Evolutionary conservation across 2,113 vertebrate genomes (phyloP), one percentile per base, ranked within the genome.

Genomic region (Stercorarius parasiticus): DNA sequence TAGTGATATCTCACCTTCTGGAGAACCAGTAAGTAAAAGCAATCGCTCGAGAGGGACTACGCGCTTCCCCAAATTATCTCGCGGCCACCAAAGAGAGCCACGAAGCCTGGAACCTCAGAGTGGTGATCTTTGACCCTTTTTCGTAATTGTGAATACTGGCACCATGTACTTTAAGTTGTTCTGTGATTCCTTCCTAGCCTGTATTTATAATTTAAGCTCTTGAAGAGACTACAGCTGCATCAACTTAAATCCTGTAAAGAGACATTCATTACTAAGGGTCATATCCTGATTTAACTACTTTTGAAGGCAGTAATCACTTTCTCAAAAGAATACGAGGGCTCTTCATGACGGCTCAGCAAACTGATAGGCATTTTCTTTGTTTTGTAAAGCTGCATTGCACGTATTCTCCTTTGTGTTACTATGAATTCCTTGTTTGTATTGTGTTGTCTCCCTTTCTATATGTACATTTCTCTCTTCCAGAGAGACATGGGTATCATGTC

Each of bases 71-170:
- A 98, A 98, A 86, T 98, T 99, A 76, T 98, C 99, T 59, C 99
- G 99, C 74, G 97, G 95, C 74, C 98, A 98, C 15, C 98, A 98
- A 5, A 97, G 98, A 85, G 99, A 99, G 45, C 88, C 98, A 4
- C 98, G 99, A 40, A 99, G 98, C 58, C 98, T 98, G 49, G 99
- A 99, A 73, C 99, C 99, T 21, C 99, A 99, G 97, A 99, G 99
- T 2, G 99, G 99, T 4, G 99, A 99, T 95, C 99, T 99, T 86
- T 99, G 98, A 99, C 81, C 94, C 73, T 64, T 32, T 29, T 9
- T 49, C 8, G 0, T 58, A 6, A 4, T 5, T 76, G 29, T 40
- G 58, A 42, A 78, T 18, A 2, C 20, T 25, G 80, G 79, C 88
- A 77, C 43, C 86, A 6, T 0, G 3, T 58, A 47, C 89, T 66